Percentiles rank a stretch among this genome's conserved stretches.
Evolutionary conservation across 2,888 invertebrate species (phyloP).

Genomic region (Uropetala carovei): DNA sequence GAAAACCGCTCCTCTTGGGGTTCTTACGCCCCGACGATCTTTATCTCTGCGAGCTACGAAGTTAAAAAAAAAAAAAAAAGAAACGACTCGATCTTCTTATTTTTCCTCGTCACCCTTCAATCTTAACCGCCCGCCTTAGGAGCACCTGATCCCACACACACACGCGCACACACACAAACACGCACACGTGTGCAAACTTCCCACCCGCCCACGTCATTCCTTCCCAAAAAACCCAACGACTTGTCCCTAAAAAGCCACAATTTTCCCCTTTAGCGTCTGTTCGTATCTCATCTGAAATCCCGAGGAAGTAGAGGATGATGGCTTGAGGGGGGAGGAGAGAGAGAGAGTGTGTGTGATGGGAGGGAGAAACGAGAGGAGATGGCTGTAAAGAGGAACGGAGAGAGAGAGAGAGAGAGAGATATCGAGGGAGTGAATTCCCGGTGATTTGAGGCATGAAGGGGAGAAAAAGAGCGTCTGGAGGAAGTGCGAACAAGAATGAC

Average conservation of each 20-base stretch:
- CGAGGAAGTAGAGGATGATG: no score
- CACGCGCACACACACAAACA: background rate
- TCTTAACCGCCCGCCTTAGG: background rate
- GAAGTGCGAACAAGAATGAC: background rate
- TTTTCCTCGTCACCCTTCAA: background rate
- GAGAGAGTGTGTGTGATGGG: background rate
- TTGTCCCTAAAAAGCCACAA: slow-evolving; percentile 4
- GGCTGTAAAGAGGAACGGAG: background rate
- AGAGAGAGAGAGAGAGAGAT: background rate
- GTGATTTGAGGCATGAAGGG: background rate
- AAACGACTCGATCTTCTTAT: background rate
- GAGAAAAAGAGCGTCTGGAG: background rate
- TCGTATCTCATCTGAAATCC: background rate
- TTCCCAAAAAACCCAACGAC: no score
- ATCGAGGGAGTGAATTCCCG: background rate
- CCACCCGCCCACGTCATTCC: background rate
- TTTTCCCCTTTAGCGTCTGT: background rate
- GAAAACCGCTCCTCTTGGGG: background rate
- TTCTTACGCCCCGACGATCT: background rate
- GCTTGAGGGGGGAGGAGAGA: background rate
- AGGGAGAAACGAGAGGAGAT: no score
- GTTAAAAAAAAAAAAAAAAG: background rate
- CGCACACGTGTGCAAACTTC: background rate
- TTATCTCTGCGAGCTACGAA: background rate
- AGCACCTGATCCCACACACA: background rate